These are phyloP conservation scores for Tridacna crocea DNA, from an alignment of 2,888 invertebrate species.

Conservation along the genomic window DNA sequence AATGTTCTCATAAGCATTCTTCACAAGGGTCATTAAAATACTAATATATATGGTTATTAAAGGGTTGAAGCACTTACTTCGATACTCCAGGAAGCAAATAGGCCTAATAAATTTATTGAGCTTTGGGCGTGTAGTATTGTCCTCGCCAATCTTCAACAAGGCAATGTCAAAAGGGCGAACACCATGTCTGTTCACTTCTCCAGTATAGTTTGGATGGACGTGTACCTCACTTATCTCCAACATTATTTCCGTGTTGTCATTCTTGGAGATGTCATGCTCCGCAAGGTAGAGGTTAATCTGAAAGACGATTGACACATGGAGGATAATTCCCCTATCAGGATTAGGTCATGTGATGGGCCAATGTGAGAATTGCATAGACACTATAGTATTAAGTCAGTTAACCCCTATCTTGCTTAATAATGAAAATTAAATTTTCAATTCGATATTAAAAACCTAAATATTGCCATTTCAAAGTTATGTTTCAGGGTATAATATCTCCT, in stretches of 20 bases:
- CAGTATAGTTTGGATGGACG: constrained; percentile 45
- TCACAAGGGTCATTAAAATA: too few species aligned
- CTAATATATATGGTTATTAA: too few species aligned
- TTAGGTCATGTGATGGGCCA: too few species aligned
- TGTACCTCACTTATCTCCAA: constrained; percentile 13
- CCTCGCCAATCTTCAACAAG: constrained; percentile 39
- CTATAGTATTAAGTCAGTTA: too few species aligned
- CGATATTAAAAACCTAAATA: too few species aligned
- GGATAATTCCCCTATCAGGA: too few species aligned
- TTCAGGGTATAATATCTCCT: too few species aligned
- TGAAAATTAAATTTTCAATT: too few species aligned
- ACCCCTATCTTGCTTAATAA: too few species aligned
- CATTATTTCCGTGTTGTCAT: constrained; percentile 30
- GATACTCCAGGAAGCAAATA: constrained; percentile 32
- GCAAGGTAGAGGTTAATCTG: constrained; percentile 30
- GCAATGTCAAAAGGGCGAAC: constrained; percentile 53
- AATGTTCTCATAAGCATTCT: too few species aligned
- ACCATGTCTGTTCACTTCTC: constrained; percentile 17
- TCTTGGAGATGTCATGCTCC: constrained; percentile 6
- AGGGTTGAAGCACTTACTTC: background rate
- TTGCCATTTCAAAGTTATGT: too few species aligned
- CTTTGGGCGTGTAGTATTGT: constrained; percentile 20
- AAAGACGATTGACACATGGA: background rate
- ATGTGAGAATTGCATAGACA: too few species aligned
- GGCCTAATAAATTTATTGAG: constrained; percentile 50